Evolutionary conservation across 1,140 invertebrate species (phyloP).

Genomic region (Drosophila saltans): DNA sequence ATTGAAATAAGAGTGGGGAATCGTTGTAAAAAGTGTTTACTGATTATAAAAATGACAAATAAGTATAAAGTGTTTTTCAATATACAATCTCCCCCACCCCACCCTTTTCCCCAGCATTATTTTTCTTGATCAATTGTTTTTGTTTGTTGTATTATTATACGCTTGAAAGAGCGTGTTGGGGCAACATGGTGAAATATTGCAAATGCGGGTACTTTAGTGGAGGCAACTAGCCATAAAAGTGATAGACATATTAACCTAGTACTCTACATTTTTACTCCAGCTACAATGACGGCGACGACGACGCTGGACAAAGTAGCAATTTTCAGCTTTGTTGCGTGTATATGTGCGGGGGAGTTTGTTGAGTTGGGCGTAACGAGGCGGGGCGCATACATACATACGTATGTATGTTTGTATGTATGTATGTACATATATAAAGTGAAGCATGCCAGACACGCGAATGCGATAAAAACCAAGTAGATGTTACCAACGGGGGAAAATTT

Average conservation of each 20-base stretch:
- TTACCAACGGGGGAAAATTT: constrained; percentile 49
- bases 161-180: not conserved
- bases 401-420: not conserved
- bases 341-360: not conserved
- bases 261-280: constrained; percentile 61
- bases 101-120: not conserved
- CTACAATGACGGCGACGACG: constrained; percentile 13
- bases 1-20: too few species aligned
- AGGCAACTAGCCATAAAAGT: constrained; percentile 73
- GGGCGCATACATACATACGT: not conserved
- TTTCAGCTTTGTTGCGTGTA: constrained; percentile 74
- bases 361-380: not conserved
- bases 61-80: too few species aligned
- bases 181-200: constrained; percentile 9
- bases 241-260: constrained; percentile 80
- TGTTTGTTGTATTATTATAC: not conserved
- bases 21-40: too few species aligned
- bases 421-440: constrained; percentile 42
- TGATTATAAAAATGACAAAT: too few species aligned
- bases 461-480: constrained; percentile 63
- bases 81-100: too few species aligned
- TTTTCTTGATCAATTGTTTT: not conserved
- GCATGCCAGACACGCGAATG: constrained; percentile 75
- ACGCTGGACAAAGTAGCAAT: constrained; percentile 72
- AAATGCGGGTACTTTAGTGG: constrained; percentile 42